Percentiles rank a stretch among this genome's conserved stretches.
Conservation (phyloP, 2,113 vertebrate genomes). For the Ptilonorhynchus violaceus region DNA sequence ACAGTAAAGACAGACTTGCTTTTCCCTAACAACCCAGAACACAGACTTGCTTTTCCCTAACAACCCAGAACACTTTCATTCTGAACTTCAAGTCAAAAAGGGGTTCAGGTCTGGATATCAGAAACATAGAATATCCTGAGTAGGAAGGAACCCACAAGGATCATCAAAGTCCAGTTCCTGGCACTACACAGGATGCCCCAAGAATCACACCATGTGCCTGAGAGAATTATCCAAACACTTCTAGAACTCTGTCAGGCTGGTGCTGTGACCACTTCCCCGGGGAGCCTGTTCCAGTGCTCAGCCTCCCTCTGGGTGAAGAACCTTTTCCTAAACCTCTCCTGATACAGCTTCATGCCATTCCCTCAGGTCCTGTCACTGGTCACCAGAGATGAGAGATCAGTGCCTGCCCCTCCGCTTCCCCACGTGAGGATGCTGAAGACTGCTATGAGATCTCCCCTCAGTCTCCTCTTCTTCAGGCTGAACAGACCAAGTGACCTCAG, state of each 20-base stretch:
- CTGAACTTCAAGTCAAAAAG: neutral
- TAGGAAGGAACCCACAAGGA: neutral
- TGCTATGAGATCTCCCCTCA: neutral
- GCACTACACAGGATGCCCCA: neutral
- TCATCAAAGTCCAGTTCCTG: neutral
- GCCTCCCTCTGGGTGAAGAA: neutral
- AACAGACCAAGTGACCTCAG: neutral
- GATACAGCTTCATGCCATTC: neutral
- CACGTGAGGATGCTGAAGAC: neutral
- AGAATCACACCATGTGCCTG: neutral
- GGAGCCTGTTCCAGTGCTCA: neutral
- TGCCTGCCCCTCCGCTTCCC: fast-evolving
- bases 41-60: no score
- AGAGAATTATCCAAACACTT: neutral
- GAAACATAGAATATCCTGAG: neutral
- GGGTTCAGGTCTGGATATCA: neutral
- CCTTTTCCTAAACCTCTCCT: neutral
- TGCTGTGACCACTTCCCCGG: neutral
- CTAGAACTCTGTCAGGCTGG: neutral
- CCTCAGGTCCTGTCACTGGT: neutral
- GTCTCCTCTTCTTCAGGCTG: neutral
- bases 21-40: neutral
- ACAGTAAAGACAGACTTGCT: neutral
- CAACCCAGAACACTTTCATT: neutral
- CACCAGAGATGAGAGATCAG: neutral